Evolutionary conservation across 2,888 invertebrate species (phyloP).

Genomic region (Oxycera nigricornis): DNA sequence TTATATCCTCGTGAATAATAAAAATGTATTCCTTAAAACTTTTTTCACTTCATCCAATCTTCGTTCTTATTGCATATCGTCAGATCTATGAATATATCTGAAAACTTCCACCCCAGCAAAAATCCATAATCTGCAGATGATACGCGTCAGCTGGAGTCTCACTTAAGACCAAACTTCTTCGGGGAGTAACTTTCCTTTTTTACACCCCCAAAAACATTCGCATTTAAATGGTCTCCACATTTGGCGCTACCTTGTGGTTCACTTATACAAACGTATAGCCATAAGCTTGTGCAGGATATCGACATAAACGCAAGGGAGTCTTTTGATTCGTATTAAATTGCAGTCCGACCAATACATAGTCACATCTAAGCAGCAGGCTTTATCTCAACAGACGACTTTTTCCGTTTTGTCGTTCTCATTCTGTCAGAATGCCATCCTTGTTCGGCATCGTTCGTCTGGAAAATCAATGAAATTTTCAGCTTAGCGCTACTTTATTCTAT

Average conservation of each 20-base stretch:
- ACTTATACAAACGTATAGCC: conserved; percentile 23
- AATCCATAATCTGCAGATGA: conserved; percentile 47
- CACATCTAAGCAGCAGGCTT: background rate
- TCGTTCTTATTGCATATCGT: conserved; percentile 1
- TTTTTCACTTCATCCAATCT: conserved; percentile 21
- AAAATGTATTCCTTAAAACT: conserved; percentile 1
- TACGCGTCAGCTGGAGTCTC: conserved; percentile 46
- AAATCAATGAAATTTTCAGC: conserved; percentile 41
- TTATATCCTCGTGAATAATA: conserved; percentile 19
- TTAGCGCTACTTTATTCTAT: conserved; percentile 25
- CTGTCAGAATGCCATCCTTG: background rate
- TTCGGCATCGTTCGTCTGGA: background rate
- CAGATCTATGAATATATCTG: conserved; percentile 26
- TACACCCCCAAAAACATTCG: conserved; percentile 6
- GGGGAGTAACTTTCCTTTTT: conserved; percentile 31
- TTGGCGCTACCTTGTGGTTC: conserved; percentile 33
- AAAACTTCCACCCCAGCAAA: conserved; percentile 23
- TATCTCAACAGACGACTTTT: background rate
- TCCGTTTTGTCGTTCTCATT: background rate
- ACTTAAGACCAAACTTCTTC: conserved; percentile 46
- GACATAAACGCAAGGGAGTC: conserved; percentile 1
- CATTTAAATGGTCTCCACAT: conserved; percentile 35
- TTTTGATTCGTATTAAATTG: conserved; percentile 42
- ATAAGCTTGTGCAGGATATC: conserved; percentile 8
- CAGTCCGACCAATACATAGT: conserved; percentile 23